Conservation (phyloP, 2,888 invertebrate species). For the Boloria euphrosyne region DNA sequence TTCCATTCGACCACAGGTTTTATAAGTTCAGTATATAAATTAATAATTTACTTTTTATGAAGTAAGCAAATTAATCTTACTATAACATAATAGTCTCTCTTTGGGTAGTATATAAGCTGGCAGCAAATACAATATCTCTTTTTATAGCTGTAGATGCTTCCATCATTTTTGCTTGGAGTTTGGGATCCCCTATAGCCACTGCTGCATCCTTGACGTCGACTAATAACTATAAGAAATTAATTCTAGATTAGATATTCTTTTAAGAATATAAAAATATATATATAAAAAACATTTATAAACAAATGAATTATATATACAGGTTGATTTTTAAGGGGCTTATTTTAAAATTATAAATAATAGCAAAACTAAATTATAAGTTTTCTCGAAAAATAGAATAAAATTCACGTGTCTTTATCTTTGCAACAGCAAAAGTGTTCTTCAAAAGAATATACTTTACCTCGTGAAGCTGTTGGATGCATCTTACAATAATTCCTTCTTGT, state of each 20-base stretch:
- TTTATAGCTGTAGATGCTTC: slow-evolving; percentile 96
- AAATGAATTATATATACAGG: no score
- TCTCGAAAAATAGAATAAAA: no score
- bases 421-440: no score
- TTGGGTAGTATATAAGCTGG: slow-evolving; percentile 92
- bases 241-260: neutral
- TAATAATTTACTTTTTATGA: neutral
- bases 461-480: slow-evolving; percentile 97
- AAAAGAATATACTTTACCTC: slow-evolving; percentile 83
- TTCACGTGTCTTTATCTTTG: no score
- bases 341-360: no score
- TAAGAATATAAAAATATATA: neutral
- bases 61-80: neutral
- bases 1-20: neutral
- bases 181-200: slow-evolving; percentile 95
- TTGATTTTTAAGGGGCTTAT: no score
- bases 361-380: no score
- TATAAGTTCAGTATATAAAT: neutral
- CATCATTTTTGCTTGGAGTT: slow-evolving; percentile 96
- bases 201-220: slow-evolving; percentile 95
- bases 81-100: slow-evolving; percentile 56
- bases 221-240: slow-evolving; percentile 57
- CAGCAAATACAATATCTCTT: slow-evolving; percentile 98
- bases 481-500: slow-evolving; percentile 98
- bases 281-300: no score